Evolutionary conservation across 1,140 invertebrate genomes (phyloP), one percentile per base, ranked within the genome.

Genomic region (Ips nitidus): DNA sequence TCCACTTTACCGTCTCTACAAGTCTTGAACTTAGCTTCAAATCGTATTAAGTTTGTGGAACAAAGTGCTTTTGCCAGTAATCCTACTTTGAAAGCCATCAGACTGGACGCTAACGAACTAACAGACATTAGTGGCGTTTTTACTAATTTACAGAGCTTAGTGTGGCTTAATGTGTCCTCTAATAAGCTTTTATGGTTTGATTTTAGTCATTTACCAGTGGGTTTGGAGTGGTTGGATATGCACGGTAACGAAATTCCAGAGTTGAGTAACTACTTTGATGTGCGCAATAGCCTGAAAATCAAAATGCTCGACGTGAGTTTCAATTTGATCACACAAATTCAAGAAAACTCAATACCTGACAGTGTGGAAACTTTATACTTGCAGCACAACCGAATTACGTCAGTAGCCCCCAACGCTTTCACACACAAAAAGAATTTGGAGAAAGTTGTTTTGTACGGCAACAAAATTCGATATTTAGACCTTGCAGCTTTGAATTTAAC

Each of bases 221-320:
- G 83, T 73, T 80, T 90, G 50, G 87, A 90, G 77, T 90, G 89
- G 87, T 79, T 90, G 50, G 88, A 90, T 77, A 84, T 90, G 74
- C 87, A 89, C 76, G 83, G 86, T 78, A 90, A 91, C 79, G 79
- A 83, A 69, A 85, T 91, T 45, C 81, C 83, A 61, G 87, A 88
- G 73, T 80, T 90, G 52, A 87, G 87, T 62, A 90, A 91, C 80
- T 89, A 88, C 74, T 87, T 86, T 76, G 83, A 82, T 72, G 81
- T 84, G 57, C 80, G 82, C 39, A 82, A 85, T 77, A 86, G 38
- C 61, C 75, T 89, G 36, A 86, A 86, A 75, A 88, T 91, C 68
- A 91, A 90, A 81, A 86, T 90, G 80, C 81, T 94, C 55, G 91
- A 93, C 78, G 86, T 87, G 50, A 91, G 90, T 81, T 87, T 86